Percentiles rank a stretch among this genome's conserved stretches.
These are phyloP conservation scores for Pachymerium ferrugineum DNA, from an alignment of 2,888 invertebrate species.

Conservation along the genomic window DNA sequence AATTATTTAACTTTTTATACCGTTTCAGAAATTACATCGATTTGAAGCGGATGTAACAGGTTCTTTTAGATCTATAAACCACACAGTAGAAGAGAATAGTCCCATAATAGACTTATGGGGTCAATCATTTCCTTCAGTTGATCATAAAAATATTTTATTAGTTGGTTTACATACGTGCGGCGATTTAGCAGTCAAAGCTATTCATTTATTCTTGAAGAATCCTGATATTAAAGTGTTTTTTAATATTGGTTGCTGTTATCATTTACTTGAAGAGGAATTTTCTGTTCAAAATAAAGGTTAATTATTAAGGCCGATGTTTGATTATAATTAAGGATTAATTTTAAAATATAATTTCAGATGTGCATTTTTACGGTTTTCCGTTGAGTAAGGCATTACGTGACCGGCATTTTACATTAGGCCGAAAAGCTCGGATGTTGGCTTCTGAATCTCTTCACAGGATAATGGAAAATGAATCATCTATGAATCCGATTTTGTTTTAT, in stretches of 20 bases:
- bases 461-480: conserved; percentile 10
- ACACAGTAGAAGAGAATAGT: background rate
- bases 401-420: conserved; percentile 55
- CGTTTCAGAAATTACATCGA: conserved; percentile 56
- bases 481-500: background rate
- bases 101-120: background rate
- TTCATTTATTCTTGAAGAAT: conserved; percentile 59
- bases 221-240: conserved; percentile 56
- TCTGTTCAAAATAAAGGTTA: conserved; percentile 40
- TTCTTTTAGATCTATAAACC: conserved; percentile 20
- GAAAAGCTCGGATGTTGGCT: conserved; percentile 78
- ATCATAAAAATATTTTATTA: conserved; percentile 43
- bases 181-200: conserved; percentile 65
- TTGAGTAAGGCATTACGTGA: conserved; percentile 58
- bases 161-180: conserved; percentile 86
- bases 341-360: no score
- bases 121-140: background rate
- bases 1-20: background rate
- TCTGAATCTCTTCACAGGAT: conserved; percentile 75
- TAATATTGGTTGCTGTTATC: conserved; percentile 87
- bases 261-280: conserved; percentile 63
- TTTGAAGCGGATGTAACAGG: conserved; percentile 39
- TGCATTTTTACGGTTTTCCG: conserved; percentile 57
- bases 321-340: background rate
- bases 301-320: background rate